phyloP scores from a whole-genome alignment of 2,888 invertebrate genomes.

The Athalia circularis region DNA sequence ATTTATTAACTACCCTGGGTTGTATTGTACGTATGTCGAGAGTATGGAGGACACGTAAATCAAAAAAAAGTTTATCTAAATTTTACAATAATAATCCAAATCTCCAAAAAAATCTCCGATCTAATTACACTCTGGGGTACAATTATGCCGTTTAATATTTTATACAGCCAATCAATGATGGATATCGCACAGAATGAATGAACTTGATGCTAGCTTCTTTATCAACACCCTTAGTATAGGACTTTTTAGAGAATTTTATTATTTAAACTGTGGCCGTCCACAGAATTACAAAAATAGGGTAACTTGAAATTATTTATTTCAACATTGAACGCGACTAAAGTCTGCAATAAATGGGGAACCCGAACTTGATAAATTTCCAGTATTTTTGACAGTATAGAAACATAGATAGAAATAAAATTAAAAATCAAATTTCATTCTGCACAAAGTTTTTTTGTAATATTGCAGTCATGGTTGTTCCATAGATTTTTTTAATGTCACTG shows the following conservation, averaged over 20 bases:
- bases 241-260: background rate
- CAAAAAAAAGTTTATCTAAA: background rate
- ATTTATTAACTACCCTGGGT: background rate
- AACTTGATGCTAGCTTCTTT: slow-evolving; percentile 15
- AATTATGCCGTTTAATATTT: slow-evolving; percentile 67
- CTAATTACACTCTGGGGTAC: background rate
- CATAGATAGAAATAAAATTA: no score
- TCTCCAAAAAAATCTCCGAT: background rate
- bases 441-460: no score
- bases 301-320: background rate
- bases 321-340: background rate
- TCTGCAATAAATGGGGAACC: no score
- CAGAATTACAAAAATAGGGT: background rate
- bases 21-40: background rate
- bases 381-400: no score
- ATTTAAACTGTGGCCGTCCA: background rate
- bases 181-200: background rate
- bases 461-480: background rate
- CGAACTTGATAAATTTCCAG: background rate
- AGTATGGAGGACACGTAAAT: background rate
- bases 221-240: slow-evolving; percentile 18
- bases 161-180: slow-evolving; percentile 1
- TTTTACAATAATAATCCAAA: background rate
- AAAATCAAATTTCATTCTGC: no score
- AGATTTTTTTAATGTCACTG: background rate